A percentile compares a stretch with the other conserved stretches of the same genome.
These are phyloP conservation scores for Butastur rufipennis DNA, from an alignment of 2,113 vertebrate species.

Conservation along the genomic window DNA sequence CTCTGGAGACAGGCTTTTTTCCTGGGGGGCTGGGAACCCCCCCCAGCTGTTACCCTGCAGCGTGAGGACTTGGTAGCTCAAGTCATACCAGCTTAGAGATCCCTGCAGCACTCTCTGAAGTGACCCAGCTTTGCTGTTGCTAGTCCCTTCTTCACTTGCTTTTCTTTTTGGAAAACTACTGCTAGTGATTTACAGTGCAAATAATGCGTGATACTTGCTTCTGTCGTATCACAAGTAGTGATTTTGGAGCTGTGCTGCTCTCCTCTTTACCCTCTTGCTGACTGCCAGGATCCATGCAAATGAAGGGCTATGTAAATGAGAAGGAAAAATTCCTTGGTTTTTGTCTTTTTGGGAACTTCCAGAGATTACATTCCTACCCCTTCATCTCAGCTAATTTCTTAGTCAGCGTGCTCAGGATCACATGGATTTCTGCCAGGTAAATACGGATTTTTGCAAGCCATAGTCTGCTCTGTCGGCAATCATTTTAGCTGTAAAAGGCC, in stretches of 20 bases:
- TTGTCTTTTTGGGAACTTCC: not conserved
- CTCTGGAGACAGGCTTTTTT: not conserved
- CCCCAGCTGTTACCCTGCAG: not conserved
- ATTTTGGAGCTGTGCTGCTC: not conserved
- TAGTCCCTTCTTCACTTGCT: not conserved
- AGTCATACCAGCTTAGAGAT: not conserved
- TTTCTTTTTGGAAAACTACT: not conserved
- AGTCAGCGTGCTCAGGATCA: not conserved
- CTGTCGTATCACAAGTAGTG: not conserved
- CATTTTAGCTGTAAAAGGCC: slow-evolving; percentile 43
- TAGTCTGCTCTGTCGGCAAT: not conserved
- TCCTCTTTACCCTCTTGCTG: not conserved
- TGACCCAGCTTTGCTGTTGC: not conserved
- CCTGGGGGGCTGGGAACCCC: not conserved
- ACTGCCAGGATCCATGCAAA: not conserved
- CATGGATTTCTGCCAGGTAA: slow-evolving; percentile 41
- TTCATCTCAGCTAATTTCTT: slow-evolving; percentile 10
- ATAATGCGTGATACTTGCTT: not conserved
- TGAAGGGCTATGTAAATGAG: not conserved
- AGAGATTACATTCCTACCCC: not conserved
- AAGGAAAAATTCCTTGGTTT: not conserved
- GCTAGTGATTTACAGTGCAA: not conserved
- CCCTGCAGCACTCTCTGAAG: not conserved
- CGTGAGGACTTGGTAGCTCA: not conserved
- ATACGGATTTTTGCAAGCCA: not conserved